Percentiles rank a stretch among this genome's conserved stretches.
Evolutionary conservation across 1,140 invertebrate species (phyloP).

Genomic region (Heliconius eleuchia): DNA sequence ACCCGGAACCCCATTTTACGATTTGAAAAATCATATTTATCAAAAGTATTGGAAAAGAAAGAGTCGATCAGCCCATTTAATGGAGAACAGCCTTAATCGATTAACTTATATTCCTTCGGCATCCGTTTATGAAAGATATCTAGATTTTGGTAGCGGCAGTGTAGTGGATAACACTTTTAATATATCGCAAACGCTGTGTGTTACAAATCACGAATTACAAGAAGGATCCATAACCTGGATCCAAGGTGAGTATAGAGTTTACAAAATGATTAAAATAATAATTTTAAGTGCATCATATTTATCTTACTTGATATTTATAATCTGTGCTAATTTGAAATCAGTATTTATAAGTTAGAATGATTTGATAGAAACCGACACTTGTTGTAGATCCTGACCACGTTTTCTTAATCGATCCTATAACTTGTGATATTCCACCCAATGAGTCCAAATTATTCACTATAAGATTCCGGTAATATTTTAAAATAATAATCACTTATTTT

Average conservation of each 20-base stretch:
- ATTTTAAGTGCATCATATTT: too few species aligned
- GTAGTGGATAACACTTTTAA: slow-evolving; percentile 60
- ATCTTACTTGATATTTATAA: too few species aligned
- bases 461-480: slow-evolving; percentile 62
- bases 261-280: too few species aligned
- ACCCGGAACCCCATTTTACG: slow-evolving; percentile 55
- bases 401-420: slow-evolving; percentile 68
- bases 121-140: slow-evolving; percentile 65
- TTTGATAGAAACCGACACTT: neutral
- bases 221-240: slow-evolving; percentile 73
- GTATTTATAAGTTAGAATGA: too few species aligned
- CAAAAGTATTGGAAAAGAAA: slow-evolving; percentile 60
- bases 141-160: slow-evolving; percentile 70
- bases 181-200: slow-evolving; percentile 70
- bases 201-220: slow-evolving; percentile 66
- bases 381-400: slow-evolving; percentile 65
- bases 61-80: slow-evolving; percentile 55
- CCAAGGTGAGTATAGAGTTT: slow-evolving; percentile 49
- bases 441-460: slow-evolving; percentile 71
- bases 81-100: slow-evolving; percentile 72
- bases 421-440: slow-evolving; percentile 59
- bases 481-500: neutral
- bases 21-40: slow-evolving; percentile 59
- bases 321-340: too few species aligned
- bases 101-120: slow-evolving; percentile 64